Evolutionary conservation across 2,797 vertebrate genomes (phyloP).

Genomic region (Kryptolebias ocellatus): DNA sequence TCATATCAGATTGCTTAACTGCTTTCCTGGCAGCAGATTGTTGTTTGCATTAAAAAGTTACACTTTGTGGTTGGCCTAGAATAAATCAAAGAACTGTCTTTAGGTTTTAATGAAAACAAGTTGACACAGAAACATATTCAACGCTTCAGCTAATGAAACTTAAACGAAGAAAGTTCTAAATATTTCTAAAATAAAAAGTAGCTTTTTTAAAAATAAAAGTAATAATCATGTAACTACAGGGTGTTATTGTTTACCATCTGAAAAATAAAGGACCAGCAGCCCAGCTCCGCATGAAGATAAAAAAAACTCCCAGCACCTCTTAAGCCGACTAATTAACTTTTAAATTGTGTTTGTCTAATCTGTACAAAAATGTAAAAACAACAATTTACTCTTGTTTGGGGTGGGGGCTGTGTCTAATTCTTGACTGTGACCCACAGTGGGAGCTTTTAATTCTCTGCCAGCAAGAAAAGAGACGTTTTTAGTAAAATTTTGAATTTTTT

Average conservation of each 20-base stretch:
- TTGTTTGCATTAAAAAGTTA: too few relatives aligned
- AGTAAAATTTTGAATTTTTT: conserved; percentile 11
- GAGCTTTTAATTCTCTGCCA: background rate
- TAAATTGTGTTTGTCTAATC: background rate
- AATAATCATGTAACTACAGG: background rate
- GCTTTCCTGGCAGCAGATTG: too few relatives aligned
- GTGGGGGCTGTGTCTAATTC: background rate
- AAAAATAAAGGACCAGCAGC: conserved; percentile 8
- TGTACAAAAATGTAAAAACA: conserved; percentile 10
- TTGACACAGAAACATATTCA: too few relatives aligned
- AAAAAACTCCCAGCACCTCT: background rate
- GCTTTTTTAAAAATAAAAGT: too few relatives aligned
- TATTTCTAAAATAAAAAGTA: too few relatives aligned
- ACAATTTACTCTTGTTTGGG: conserved; percentile 3
- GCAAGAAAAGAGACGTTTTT: background rate
- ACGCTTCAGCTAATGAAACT: too few relatives aligned
- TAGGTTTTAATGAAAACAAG: too few relatives aligned
- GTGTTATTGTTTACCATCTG: conserved; percentile 12
- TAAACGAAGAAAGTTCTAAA: too few relatives aligned
- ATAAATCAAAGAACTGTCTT: too few relatives aligned
- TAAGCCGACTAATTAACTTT: conserved; percentile 3
- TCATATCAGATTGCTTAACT: too few relatives aligned
- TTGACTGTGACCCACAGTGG: background rate
- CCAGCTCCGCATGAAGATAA: conserved; percentile 6
- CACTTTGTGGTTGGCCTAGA: too few relatives aligned